Conservation (phyloP, 2,797 vertebrate species). For the Tenualosa thibaudeaui region DNA sequence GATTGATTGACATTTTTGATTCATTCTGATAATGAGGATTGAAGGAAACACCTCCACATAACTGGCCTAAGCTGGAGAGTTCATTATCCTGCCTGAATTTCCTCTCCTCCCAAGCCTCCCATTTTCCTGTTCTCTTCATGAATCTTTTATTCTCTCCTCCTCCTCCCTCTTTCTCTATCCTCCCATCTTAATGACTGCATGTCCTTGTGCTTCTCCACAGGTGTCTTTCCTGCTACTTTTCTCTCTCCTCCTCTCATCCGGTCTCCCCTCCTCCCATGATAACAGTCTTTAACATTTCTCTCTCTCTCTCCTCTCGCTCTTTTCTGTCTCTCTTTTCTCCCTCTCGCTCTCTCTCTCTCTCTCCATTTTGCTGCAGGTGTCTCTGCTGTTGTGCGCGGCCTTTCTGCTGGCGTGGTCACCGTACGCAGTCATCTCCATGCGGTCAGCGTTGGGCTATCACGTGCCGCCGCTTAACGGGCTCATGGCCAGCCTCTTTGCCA, state of each 20-base stretch:
- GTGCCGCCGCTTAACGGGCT: conserved; percentile 70
- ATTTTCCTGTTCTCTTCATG: background rate
- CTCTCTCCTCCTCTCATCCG: background rate
- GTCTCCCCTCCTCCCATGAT: background rate
- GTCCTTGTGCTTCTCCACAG: background rate
- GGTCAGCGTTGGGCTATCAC: conserved; percentile 66
- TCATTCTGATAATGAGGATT: background rate
- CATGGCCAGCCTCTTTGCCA: conserved; percentile 63
- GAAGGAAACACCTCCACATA: background rate
- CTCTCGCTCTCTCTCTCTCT: background rate
- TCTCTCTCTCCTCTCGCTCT: background rate
- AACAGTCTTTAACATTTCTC: background rate
- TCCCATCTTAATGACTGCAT: background rate
- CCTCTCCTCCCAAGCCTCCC: background rate
- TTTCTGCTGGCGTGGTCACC: conserved; percentile 75
- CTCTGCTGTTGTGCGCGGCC: conserved; percentile 66
- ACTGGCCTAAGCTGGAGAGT: background rate
- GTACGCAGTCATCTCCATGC: conserved; percentile 77
- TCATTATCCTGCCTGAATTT: background rate
- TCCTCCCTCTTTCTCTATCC: background rate
- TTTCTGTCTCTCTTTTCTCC: background rate
- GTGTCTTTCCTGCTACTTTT: conserved; percentile 13
- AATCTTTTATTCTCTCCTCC: background rate
- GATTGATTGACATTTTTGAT: background rate
- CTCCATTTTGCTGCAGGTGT: conserved; percentile 58